phyloP scores from a whole-genome alignment of 2,797 vertebrate genomes.

The Triplophysa bombifrons region DNA sequence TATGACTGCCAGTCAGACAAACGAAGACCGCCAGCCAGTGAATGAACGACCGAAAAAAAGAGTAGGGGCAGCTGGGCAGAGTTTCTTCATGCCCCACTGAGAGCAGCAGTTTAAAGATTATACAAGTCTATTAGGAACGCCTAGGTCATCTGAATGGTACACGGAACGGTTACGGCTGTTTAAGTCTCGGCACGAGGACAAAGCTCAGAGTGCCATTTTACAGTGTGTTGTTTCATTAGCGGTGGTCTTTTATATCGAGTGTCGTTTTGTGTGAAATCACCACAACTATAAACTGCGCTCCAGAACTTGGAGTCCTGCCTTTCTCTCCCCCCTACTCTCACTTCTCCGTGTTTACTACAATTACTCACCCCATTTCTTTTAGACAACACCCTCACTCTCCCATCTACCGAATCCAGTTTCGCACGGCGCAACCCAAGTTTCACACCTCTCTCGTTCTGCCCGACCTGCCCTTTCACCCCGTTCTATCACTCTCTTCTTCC shows the following conservation, averaged over 20 bases:
- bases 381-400: slow-evolving; percentile 63
- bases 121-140: slow-evolving; percentile 20
- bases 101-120: slow-evolving; percentile 36
- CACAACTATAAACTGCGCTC: slow-evolving; percentile 55
- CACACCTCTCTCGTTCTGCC: slow-evolving; percentile 70
- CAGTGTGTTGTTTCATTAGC: slow-evolving; percentile 44
- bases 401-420: slow-evolving; percentile 53
- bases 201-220: slow-evolving; percentile 31
- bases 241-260: slow-evolving; percentile 25
- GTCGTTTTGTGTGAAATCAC: slow-evolving; percentile 60
- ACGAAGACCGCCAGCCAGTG: slow-evolving; percentile 69
- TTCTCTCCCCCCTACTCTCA: slow-evolving; percentile 58
- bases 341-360: slow-evolving; percentile 74
- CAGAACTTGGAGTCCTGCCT: slow-evolving; percentile 66
- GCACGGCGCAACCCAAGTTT: slow-evolving; percentile 68
- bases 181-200: slow-evolving; percentile 5
- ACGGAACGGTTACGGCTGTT: slow-evolving; percentile 25
- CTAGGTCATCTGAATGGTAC: slow-evolving; percentile 32
- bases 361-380: slow-evolving; percentile 73
- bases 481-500: slow-evolving; percentile 61
- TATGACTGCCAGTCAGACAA: slow-evolving; percentile 67
- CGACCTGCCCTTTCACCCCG: slow-evolving; percentile 61
- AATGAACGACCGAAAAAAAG: slow-evolving; percentile 62
- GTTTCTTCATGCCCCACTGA: slow-evolving; percentile 20
- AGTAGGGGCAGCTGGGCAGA: slow-evolving; percentile 56